These are phyloP conservation scores for Tragulus kanchil DNA, from an alignment of 2,113 vertebrate species.

Conservation along the genomic window DNA sequence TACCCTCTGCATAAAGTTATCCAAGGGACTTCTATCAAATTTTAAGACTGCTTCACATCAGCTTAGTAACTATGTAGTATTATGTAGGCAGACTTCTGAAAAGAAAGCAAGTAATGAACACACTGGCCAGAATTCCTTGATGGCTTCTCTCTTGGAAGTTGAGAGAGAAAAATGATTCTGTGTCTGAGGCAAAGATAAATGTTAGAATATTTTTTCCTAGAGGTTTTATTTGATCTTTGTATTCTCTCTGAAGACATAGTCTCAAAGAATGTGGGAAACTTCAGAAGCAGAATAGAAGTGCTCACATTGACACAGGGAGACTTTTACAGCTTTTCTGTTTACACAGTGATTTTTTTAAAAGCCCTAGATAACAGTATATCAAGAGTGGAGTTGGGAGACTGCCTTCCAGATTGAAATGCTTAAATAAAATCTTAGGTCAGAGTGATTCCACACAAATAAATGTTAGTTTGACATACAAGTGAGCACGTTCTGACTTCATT, in stretches of 20 bases:
- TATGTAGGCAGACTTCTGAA: neutral
- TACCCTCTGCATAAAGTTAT: neutral
- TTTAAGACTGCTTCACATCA: neutral
- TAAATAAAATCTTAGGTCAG: neutral
- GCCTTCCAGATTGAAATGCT: neutral
- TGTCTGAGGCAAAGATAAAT: conserved; percentile 52
- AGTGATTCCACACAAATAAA: neutral
- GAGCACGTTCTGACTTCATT: neutral
- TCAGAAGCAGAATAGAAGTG: conserved; percentile 57
- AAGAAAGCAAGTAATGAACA: conserved; percentile 2
- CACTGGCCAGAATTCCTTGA: neutral
- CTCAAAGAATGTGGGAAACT: conserved; percentile 46
- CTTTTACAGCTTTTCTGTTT: conserved; percentile 30
- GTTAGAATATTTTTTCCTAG: conserved; percentile 17
- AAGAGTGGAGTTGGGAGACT: neutral
- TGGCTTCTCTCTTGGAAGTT: conserved; percentile 9
- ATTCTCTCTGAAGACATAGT: conserved; percentile 50
- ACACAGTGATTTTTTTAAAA: neutral
- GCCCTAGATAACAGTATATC: neutral
- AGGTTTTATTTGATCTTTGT: conserved; percentile 67
- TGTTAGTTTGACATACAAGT: neutral
- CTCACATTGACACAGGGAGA: neutral
- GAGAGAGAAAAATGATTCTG: conserved; percentile 20
- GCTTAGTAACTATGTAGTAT: neutral
- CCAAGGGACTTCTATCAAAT: neutral